These are phyloP conservation scores for Protonibea diacanthus DNA, from an alignment of 2,797 vertebrate genomes.

Conservation along the genomic window DNA sequence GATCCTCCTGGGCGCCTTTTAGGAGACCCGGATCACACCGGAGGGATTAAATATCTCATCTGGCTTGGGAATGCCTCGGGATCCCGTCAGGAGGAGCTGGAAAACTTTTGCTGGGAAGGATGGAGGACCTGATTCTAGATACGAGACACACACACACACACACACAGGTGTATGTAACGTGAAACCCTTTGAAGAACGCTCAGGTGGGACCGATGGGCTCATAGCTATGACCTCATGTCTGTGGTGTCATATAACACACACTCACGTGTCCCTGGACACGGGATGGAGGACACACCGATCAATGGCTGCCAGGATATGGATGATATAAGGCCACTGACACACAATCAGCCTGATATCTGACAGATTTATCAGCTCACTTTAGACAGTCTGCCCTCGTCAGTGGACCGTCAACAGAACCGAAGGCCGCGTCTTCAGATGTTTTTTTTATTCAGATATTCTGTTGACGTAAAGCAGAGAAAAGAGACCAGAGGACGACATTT, in stretches of 20 bases:
- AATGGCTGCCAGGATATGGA: conserved; percentile 61
- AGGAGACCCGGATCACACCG: too few relatives aligned
- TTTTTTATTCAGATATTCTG: too few relatives aligned
- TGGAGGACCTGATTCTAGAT: background rate
- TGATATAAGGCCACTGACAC: conserved; percentile 36
- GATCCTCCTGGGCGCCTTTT: background rate
- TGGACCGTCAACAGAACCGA: too few relatives aligned
- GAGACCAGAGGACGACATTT: too few relatives aligned
- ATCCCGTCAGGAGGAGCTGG: background rate
- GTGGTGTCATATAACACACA: conserved; percentile 67
- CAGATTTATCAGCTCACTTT: background rate
- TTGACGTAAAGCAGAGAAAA: too few relatives aligned
- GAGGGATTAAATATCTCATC: background rate
- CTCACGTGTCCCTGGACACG: background rate
- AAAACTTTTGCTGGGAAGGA: background rate
- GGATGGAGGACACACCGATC: conserved; percentile 44
- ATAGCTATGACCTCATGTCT: conserved; percentile 67
- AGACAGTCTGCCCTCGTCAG: too few relatives aligned
- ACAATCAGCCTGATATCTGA: background rate
- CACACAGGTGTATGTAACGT: conserved; percentile 11
- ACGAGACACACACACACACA: conserved; percentile 12
- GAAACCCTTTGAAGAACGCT: conserved; percentile 28
- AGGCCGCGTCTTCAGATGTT: too few relatives aligned
- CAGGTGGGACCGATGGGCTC: conserved; percentile 52
- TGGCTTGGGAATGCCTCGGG: background rate